Evolutionary conservation across 2,113 vertebrate species (phyloP).

Genomic region (Ancistrus triradiatus): DNA sequence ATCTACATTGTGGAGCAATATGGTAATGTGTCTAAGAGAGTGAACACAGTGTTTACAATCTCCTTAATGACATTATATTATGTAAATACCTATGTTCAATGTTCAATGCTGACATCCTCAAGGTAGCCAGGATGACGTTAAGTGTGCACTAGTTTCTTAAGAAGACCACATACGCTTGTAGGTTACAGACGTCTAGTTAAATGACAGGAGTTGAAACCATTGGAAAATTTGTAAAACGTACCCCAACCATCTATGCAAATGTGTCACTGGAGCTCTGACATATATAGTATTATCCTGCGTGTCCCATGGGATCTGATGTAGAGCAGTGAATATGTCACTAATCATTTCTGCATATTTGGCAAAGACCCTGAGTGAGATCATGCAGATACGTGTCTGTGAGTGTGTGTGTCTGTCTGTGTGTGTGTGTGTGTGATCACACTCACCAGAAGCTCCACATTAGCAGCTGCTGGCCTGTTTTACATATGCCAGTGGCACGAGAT

Average conservation of each 20-base stretch:
- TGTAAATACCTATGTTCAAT: too few species aligned
- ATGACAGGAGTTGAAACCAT: neutral
- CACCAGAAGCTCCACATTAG: conserved; percentile 58
- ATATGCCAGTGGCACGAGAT: conserved; percentile 52
- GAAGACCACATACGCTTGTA: too few species aligned
- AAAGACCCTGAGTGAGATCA: conserved; percentile 24
- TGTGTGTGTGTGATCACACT: conserved; percentile 48
- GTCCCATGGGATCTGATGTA: conserved; percentile 15
- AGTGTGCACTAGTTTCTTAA: too few species aligned
- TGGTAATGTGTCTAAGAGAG: too few species aligned
- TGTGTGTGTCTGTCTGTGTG: neutral
- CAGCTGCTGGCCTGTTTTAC: conserved; percentile 66
- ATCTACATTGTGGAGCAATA: too few species aligned
- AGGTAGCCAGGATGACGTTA: too few species aligned
- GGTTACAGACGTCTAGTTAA: neutral
- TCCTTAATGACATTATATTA: too few species aligned
- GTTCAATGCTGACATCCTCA: too few species aligned
- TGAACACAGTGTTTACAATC: too few species aligned
- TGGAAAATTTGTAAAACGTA: neutral
- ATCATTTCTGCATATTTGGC: conserved; percentile 40
- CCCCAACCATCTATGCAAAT: conserved; percentile 3
- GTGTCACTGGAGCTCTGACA: neutral
- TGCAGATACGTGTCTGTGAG: too few species aligned
- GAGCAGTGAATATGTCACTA: conserved; percentile 30
- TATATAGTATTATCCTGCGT: neutral